phyloP scores from a whole-genome alignment of 2,888 invertebrate species.

The Abscondita cerata region DNA sequence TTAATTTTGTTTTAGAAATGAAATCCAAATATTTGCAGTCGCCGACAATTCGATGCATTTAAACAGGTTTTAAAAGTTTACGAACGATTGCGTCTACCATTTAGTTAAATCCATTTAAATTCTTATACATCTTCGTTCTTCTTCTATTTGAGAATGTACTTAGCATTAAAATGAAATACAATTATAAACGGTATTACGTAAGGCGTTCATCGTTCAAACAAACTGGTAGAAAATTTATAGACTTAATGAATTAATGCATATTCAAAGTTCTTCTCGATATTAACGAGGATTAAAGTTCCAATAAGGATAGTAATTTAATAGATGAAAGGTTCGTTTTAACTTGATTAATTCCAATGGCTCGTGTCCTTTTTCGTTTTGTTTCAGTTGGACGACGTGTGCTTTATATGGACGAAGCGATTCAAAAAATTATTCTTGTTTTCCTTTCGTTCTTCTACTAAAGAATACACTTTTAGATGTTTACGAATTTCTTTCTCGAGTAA shows the following conservation, averaged over 20 bases:
- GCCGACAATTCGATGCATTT: constrained; percentile 41
- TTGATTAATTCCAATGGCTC: too few species aligned
- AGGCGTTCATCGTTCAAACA: background rate
- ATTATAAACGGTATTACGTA: background rate
- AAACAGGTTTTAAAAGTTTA: constrained; percentile 36
- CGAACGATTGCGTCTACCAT: constrained; percentile 12
- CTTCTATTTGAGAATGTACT: background rate
- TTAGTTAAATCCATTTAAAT: constrained; percentile 13
- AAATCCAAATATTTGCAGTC: constrained; percentile 40
- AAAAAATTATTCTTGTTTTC: too few species aligned
- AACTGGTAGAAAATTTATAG: background rate
- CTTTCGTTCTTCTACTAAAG: too few species aligned
- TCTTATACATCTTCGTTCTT: constrained; percentile 11
- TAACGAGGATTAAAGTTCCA: too few species aligned
- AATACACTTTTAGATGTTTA: too few species aligned
- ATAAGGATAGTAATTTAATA: too few species aligned
- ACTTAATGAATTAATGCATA: background rate
- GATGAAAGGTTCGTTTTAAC: too few species aligned
- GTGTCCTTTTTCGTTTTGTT: too few species aligned
- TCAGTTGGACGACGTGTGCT: too few species aligned
- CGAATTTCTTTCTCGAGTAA: too few species aligned
- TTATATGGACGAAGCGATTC: too few species aligned
- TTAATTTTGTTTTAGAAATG: constrained; percentile 40
- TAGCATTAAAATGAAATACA: background rate
- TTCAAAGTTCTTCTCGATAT: background rate